A percentile compares a stretch with the other conserved stretches of the same genome.
These are phyloP conservation scores for Aricia artaxerxes DNA, from an alignment of 2,888 invertebrate genomes.

Conservation along the genomic window DNA sequence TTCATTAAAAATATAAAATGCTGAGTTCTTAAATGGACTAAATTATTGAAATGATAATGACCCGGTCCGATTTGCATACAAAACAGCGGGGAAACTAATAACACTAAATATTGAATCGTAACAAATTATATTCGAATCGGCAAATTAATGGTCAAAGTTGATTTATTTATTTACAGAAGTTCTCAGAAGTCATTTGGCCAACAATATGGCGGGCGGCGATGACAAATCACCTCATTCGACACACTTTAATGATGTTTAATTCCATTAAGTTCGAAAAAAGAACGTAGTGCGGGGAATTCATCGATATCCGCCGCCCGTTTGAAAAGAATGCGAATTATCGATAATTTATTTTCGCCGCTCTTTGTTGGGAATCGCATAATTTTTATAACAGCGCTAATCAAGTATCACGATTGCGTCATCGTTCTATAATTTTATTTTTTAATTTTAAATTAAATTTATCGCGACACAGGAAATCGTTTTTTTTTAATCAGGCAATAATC, in stretches of 20 bases:
- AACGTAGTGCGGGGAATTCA: constrained; percentile 18
- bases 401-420: constrained; percentile 4
- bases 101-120: constrained; percentile 10
- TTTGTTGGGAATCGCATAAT: not conserved
- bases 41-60: not conserved
- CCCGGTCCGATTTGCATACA: not conserved
- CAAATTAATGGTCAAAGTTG: constrained; percentile 29
- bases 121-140: constrained; percentile 22
- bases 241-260: constrained; percentile 28
- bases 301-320: not conserved
- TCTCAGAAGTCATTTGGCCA: constrained; percentile 27
- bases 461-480: constrained; percentile 21
- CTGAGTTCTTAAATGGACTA: not conserved
- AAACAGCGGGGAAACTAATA: constrained; percentile 12
- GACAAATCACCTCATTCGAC: constrained; percentile 27
- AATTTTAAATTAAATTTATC: constrained; percentile 4
- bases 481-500: constrained; percentile 9
- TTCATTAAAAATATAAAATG: not conserved
- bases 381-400: not conserved
- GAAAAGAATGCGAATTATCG: not conserved
- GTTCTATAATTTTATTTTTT: constrained; percentile 1
- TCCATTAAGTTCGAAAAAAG: constrained; percentile 16
- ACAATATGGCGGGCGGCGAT: constrained; percentile 21
- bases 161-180: constrained; percentile 27
- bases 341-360: constrained; percentile 7